Evolutionary conservation across 1,140 invertebrate genomes (phyloP).

Genomic region (Hyles vespertilio): DNA sequence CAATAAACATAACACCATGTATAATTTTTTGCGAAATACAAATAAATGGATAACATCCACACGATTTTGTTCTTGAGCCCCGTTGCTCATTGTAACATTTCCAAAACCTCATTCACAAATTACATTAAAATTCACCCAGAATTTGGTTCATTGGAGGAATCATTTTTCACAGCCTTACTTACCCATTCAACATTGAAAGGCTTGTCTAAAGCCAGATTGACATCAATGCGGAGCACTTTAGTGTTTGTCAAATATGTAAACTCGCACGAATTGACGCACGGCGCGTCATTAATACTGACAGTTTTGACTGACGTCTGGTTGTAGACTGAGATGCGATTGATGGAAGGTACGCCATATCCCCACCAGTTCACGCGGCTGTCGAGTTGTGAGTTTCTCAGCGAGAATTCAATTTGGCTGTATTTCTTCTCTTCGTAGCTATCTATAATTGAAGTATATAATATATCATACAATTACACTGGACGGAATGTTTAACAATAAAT

Average conservation of each 20-base stretch:
- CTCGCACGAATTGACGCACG: slow-evolving; percentile 33
- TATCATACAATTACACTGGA: background rate
- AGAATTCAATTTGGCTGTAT: slow-evolving; percentile 78
- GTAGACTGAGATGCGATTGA: slow-evolving; percentile 50
- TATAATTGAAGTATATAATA: slow-evolving; percentile 42
- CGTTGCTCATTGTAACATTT: background rate
- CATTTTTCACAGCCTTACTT: no score
- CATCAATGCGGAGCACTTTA: slow-evolving; percentile 43
- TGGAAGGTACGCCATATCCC: slow-evolving; percentile 70
- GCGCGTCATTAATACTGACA: slow-evolving; percentile 47
- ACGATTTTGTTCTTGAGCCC: background rate
- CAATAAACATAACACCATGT: no score
- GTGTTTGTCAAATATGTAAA: slow-evolving; percentile 43
- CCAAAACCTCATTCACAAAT: no score
- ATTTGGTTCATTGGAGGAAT: no score
- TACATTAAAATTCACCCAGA: no score
- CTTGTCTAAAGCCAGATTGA: slow-evolving; percentile 57
- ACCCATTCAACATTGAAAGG: slow-evolving; percentile 55
- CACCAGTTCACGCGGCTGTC: slow-evolving; percentile 68
- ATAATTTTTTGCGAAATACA: background rate
- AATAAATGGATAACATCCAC: background rate
- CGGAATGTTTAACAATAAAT: background rate
- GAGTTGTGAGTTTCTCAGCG: slow-evolving; percentile 67
- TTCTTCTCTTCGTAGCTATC: slow-evolving; percentile 78
- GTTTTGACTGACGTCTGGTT: slow-evolving; percentile 40